Conservation (phyloP, 2,113 vertebrate species). For the Centropus bengalensis region DNA sequence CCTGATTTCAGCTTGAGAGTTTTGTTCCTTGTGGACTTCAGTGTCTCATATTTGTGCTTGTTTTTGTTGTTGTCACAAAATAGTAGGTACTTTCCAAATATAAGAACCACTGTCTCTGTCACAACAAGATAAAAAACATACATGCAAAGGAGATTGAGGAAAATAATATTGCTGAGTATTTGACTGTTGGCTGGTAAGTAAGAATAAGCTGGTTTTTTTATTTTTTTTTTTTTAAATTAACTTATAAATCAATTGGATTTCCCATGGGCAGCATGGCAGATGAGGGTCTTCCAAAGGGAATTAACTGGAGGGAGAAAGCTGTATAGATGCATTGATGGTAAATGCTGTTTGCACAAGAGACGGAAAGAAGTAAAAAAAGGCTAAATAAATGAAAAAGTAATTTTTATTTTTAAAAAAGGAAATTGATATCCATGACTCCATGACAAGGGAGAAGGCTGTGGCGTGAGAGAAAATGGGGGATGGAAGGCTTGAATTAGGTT, state of each 20-base stretch:
- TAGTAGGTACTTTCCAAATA: not conserved
- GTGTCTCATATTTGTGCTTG: not conserved
- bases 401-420: no score
- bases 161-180: not conserved
- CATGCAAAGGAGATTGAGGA: not conserved
- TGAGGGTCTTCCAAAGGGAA: slow-evolving; percentile 28
- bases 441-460: not conserved
- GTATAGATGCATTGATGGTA: slow-evolving; percentile 12
- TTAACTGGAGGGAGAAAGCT: slow-evolving; percentile 21
- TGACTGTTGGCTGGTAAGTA: slow-evolving; percentile 44
- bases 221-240: slow-evolving; percentile 24
- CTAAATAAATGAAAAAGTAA: not conserved
- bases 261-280: slow-evolving; percentile 7
- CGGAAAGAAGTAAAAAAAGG: not conserved
- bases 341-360: not conserved
- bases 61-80: not conserved
- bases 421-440: not conserved
- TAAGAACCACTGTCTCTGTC: not conserved
- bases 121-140: not conserved
- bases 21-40: not conserved
- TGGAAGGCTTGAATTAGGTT: not conserved
- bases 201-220: not conserved
- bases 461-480: not conserved
- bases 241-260: slow-evolving; percentile 55
- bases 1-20: not conserved